Evolutionary conservation across 2,888 invertebrate genomes (phyloP), one percentile per base, ranked within the genome.

Genomic region (Cryptocephalus moraei): DNA sequence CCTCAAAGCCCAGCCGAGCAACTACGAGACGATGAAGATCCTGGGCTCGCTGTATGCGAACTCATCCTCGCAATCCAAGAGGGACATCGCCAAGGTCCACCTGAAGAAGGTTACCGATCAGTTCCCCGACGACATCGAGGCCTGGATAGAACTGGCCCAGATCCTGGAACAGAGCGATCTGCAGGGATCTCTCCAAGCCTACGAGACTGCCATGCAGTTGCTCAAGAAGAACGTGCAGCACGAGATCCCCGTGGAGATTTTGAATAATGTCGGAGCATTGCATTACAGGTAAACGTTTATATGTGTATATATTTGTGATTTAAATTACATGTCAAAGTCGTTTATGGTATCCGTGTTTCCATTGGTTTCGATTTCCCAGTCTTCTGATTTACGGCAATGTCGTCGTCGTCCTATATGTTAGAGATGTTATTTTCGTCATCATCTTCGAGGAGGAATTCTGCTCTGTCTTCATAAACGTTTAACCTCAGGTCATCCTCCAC

Each of bases 21-120:
- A 99, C 74, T 96, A 96, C 65, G 99, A 99, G 71, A 96, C 99
- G 0, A 95, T 99, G 93, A 99, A 99, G 74, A 97, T 99, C 59
- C 77, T 99, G 9, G 97, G 97, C 2, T 95, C 96, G 0, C 74
- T 99, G 0, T 99, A 99, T 68, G 95, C 97, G 0, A 87, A 84
- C 64, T 91, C 91, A 0, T 76, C 81, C 13, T 91, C 90, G 4
- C 91, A 91, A 65, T 84, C 91, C 0, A 91, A 92, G 68, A 77
- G 94, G 8, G 93, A 95, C 59, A 90, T 91, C 54, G 96, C 96
- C 0, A 86, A 92, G 66, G 89, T 89, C 60, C 92, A 94, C 69
- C 74, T 99, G 45, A 88, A 91, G 66, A 96, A 96, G 73, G 90
- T 90, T 22, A 94, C 96, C 0, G 94, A 95, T 65, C 91, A 94